Evolutionary conservation across 2,113 vertebrate species (phyloP).

Genomic region (Arizona elegans): DNA sequence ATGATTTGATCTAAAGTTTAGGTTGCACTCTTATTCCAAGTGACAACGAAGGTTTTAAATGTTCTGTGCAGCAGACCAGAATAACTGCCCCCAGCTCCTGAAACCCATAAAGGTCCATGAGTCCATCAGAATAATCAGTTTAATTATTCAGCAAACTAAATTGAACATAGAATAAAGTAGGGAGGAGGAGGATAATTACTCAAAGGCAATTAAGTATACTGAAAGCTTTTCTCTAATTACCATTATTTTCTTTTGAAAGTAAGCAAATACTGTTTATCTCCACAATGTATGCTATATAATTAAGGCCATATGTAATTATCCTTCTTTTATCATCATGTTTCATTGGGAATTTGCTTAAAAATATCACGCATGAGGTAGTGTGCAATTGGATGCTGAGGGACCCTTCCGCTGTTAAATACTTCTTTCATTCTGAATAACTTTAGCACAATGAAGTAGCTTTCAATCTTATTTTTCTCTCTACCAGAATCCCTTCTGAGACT

Average conservation of each 20-base stretch:
- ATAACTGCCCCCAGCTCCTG: not conserved
- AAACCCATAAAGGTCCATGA: not conserved
- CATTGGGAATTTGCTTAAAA: conserved; percentile 39
- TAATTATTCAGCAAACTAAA: conserved; percentile 52
- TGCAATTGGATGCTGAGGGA: conserved; percentile 32
- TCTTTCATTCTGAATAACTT: conserved; percentile 11
- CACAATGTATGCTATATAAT: conserved; percentile 50
- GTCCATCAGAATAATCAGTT: not conserved
- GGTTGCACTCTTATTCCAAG: not conserved
- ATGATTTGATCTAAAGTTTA: not conserved
- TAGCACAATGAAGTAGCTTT: not conserved
- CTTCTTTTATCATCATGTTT: conserved; percentile 42
- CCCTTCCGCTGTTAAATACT: not conserved
- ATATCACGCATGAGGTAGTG: conserved; percentile 6
- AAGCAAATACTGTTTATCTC: conserved; percentile 54
- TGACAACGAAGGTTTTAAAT: not conserved
- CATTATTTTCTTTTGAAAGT: conserved; percentile 62
- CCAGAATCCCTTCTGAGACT: not conserved
- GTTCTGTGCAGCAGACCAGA: not conserved
- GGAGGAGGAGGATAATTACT: conserved; percentile 53
- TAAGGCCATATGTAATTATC: conserved; percentile 57
- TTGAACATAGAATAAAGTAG: conserved; percentile 34
- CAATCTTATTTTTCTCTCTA: not conserved
- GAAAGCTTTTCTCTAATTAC: conserved; percentile 53
- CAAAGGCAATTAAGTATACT: conserved; percentile 58